Percentiles rank a stretch among this genome's conserved stretches.
Conservation (phyloP, 2,888 invertebrate genomes). For the Galerucella nymphaeae region DNA sequence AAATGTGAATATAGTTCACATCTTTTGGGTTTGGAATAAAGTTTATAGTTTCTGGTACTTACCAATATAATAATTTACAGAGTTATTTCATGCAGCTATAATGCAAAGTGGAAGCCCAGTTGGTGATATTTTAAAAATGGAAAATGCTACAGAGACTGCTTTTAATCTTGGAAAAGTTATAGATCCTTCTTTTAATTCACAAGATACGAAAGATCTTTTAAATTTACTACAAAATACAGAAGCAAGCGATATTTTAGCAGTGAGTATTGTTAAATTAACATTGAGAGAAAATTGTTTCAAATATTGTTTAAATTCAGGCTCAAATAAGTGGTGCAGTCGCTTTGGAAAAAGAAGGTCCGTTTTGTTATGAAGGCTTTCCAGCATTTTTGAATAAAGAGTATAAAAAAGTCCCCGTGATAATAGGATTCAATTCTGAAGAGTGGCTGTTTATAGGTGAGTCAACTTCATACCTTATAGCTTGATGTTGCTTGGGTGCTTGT, state of each 20-base stretch:
- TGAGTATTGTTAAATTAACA: conserved; percentile 15
- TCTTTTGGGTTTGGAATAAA: too few relatives aligned
- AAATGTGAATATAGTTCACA: too few relatives aligned
- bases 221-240: conserved; percentile 27
- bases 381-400: conserved; percentile 29
- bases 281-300: background rate
- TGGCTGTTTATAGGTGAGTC: conserved; percentile 11
- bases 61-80: conserved; percentile 21
- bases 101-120: conserved; percentile 40
- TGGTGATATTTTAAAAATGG: conserved; percentile 7
- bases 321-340: conserved; percentile 3
- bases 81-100: conserved; percentile 36
- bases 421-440: conserved; percentile 41
- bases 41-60: too few relatives aligned
- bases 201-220: conserved; percentile 29
- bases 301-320: conserved; percentile 5
- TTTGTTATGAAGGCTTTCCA: conserved; percentile 28
- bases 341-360: conserved; percentile 30
- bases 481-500: background rate
- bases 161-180: conserved; percentile 31
- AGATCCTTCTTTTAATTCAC: conserved; percentile 30
- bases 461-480: too few relatives aligned
- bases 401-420: conserved; percentile 33
- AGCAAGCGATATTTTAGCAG: conserved; percentile 23
- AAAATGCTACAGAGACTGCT: conserved; percentile 25